Evolutionary conservation across 2,113 vertebrate genomes (phyloP).

Genomic region (Corythoichthys intestinalis): DNA sequence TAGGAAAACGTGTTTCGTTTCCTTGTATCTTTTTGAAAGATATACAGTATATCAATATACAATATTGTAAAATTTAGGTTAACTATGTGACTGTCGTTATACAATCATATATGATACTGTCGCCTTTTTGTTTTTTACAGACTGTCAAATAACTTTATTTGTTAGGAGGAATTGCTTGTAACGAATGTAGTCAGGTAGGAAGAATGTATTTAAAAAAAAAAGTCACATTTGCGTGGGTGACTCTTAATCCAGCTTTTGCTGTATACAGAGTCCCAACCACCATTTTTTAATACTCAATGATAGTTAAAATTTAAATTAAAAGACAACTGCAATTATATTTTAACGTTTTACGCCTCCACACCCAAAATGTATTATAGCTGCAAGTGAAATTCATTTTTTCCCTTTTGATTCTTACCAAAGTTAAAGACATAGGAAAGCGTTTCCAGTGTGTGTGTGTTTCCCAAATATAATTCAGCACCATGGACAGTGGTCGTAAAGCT

Average conservation of each 20-base stretch:
- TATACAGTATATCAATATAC: background rate
- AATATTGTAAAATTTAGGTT: background rate
- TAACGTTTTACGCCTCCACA: background rate
- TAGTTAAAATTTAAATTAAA: background rate
- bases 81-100: background rate
- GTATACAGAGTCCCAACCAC: background rate
- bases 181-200: background rate
- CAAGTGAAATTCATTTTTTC: background rate
- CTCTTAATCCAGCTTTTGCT: no score
- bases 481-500: slow-evolving; percentile 61
- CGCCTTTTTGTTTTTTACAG: background rate
- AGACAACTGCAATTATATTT: background rate
- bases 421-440: background rate
- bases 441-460: background rate
- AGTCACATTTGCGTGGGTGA: no score
- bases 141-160: background rate
- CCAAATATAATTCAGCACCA: slow-evolving; percentile 70
- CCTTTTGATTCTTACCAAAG: background rate
- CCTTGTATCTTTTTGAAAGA: background rate
- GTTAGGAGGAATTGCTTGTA: background rate
- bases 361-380: background rate
- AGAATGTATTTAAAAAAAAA: background rate
- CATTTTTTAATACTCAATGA: background rate
- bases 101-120: background rate
- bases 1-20: slow-evolving; percentile 27